Evolutionary conservation across 2,888 invertebrate genomes (phyloP).

Genomic region (Mongoloraphidia duomilia): DNA sequence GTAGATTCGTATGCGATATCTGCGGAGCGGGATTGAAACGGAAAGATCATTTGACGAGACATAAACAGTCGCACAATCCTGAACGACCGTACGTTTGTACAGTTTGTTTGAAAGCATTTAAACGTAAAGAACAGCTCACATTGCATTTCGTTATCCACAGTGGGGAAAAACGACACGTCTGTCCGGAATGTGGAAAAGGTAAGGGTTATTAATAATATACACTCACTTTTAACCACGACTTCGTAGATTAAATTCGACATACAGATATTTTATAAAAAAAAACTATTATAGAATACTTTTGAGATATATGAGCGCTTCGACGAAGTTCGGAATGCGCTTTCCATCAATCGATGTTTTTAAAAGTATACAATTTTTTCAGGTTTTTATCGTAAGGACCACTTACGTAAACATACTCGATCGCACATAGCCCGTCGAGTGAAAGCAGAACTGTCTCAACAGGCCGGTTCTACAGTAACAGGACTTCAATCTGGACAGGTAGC

Average conservation of each 20-base stretch:
- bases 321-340: no score
- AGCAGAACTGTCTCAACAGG: constrained; percentile 65
- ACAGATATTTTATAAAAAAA: neutral
- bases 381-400: constrained; percentile 77
- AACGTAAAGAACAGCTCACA: constrained; percentile 77
- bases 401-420: constrained; percentile 71
- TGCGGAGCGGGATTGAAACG: constrained; percentile 78
- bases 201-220: constrained; percentile 8
- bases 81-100: constrained; percentile 79
- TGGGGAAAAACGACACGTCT: constrained; percentile 75
- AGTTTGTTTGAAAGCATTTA: constrained; percentile 76
- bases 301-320: no score
- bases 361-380: constrained; percentile 35
- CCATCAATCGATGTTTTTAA: no score
- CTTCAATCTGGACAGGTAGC: constrained; percentile 25
- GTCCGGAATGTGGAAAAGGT: constrained; percentile 79
- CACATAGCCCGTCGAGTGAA: constrained; percentile 75
- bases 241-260: no score
- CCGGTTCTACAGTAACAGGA: constrained; percentile 18
- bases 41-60: constrained; percentile 73
- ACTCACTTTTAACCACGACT: no score
- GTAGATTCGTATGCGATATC: constrained; percentile 76
- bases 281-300: neutral
- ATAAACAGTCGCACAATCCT: constrained; percentile 79
- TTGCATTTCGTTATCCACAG: constrained; percentile 83